A percentile compares a stretch with the other conserved stretches of the same genome.
phyloP scores from a whole-genome alignment of 2,888 invertebrate species.

The Eustalomyia histrio region DNA sequence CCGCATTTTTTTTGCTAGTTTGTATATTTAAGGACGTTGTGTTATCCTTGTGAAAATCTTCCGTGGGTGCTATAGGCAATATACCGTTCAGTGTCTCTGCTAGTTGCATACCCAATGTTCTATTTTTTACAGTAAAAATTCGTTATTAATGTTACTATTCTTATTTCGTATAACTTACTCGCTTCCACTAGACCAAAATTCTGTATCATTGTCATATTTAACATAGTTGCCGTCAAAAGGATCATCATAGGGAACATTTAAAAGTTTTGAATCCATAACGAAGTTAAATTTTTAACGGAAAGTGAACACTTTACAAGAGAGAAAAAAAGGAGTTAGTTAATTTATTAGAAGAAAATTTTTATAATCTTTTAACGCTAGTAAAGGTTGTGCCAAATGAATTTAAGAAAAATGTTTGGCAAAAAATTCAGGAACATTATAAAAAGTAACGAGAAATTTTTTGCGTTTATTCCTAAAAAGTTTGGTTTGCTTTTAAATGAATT shows the following conservation, averaged over 20 bases:
- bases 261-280: slow-evolving; percentile 77
- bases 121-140: slow-evolving; percentile 39
- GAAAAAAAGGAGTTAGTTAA: no score
- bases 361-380: no score
- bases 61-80: slow-evolving; percentile 74
- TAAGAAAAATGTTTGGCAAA: no score
- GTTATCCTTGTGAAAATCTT: slow-evolving; percentile 69
- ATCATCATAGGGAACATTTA: slow-evolving; percentile 78
- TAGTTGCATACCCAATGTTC: slow-evolving; percentile 73
- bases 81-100: slow-evolving; percentile 78
- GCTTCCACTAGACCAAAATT: slow-evolving; percentile 75
- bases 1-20: slow-evolving; percentile 72
- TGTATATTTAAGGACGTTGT: slow-evolving; percentile 58
- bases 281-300: slow-evolving; percentile 38
- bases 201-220: slow-evolving; percentile 73
- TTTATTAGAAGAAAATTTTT: no score
- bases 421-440: no score
- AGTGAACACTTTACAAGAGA: slow-evolving; percentile 38
- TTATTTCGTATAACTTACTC: slow-evolving; percentile 72
- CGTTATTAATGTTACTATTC: not conserved
- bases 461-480: no score
- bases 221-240: slow-evolving; percentile 77
- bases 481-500: no score
- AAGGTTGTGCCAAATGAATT: no score
- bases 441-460: no score